Evolutionary conservation across 1,140 invertebrate genomes (phyloP), one percentile per base, ranked within the genome.

Genomic region (Solenopsis invicta): DNA sequence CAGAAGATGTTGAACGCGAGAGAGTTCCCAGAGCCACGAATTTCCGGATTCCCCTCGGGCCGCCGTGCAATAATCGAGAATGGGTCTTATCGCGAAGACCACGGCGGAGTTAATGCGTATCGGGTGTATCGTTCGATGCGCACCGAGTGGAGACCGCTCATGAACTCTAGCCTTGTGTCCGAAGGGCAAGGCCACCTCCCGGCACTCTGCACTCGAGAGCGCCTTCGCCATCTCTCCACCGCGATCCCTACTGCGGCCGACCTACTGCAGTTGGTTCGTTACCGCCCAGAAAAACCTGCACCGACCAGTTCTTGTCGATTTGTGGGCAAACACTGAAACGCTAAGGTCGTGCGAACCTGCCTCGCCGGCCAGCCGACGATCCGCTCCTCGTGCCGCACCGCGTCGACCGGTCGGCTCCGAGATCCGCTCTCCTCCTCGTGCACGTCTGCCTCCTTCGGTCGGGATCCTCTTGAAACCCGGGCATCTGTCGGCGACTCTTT

Each of bases 291-390:
- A 92, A 93, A 93, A 93, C 84, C 77, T 92, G 92, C 84, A 92
- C 88, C 87, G 82, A 92, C 92, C 91, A 93, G 92, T 93, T 93
- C 92, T 93, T 92, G 92, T 92, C 92, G 92, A 92, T 93, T 93
- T 91, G 91, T 92, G 92, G 92, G 88, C 89, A 92, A 92, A 93
- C 92, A 92, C 88, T 92, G 89, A 92, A 90, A 89, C 84, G 84
- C 76, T 92, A 91, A 92, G 92, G 92, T 92, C 91, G 90, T 92
- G 92, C 92, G 89, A 93, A 93, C 91, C 87, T 88, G 84, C 88
- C 84, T 85, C 64, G 80, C 48, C 87, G 61, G 50, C 78, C 81
- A 69, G 76, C 81, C 59, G 67, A 61, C 77, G 64, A 71, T 86
- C 85, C 54, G 62, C 75, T 86, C 64, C 56, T 69, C 72, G 61